These are phyloP conservation scores for Hoplias malabaricus DNA, from an alignment of 2,113 vertebrate species.

Conservation along the genomic window DNA sequence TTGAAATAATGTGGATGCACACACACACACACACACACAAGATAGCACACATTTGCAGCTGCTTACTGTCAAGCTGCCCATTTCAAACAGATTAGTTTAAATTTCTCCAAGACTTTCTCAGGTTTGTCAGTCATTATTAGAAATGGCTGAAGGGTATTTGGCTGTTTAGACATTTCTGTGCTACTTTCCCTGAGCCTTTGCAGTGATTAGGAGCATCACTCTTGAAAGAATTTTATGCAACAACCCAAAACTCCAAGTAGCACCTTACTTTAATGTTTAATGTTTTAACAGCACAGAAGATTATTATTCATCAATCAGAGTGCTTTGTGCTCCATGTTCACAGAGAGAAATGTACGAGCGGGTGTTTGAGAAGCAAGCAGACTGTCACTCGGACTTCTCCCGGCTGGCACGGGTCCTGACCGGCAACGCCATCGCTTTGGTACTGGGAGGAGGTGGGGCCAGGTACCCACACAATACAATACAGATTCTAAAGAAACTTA, in stretches of 20 bases:
- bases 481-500: not conserved
- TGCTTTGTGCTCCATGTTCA: not conserved
- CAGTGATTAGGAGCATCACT: not conserved
- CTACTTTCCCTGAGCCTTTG: not conserved
- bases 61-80: not conserved
- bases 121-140: not conserved
- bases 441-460: slow-evolving; percentile 84
- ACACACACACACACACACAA: not conserved
- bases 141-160: not conserved
- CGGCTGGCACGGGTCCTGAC: slow-evolving; percentile 89
- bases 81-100: not conserved
- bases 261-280: not conserved
- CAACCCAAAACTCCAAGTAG: not conserved
- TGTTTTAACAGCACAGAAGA: not conserved
- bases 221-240: not conserved
- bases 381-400: slow-evolving; percentile 91
- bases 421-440: slow-evolving; percentile 88
- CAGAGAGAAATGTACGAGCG: slow-evolving; percentile 91
- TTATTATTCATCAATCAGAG: not conserved
- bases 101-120: not conserved
- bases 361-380: slow-evolving; percentile 82
- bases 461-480: not conserved
- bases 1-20: not conserved
- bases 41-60: not conserved
- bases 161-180: not conserved